Base-by-base conservation (phyloP, 2,888 invertebrate species). In the Nesidiocoris tenuis region DNA sequence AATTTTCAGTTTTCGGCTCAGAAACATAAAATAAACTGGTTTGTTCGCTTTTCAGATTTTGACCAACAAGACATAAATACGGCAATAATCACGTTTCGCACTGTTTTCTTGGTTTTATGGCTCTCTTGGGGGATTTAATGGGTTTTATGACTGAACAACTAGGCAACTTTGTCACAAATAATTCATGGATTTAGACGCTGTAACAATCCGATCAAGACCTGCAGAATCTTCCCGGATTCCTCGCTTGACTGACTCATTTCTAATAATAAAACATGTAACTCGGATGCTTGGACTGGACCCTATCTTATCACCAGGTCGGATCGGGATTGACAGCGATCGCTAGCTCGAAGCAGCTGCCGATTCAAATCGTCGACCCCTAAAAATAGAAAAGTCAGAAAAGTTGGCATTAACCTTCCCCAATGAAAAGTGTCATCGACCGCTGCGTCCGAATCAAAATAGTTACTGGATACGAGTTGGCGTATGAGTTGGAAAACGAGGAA, bases 341-440 rank as follows among this genome's bases (percentile, higher is more conserved):
- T 24, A 39, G 19, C n/a, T n/a, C 59, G 70, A 61, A n/a, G 63
- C 63, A 61, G 63, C 23, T 18, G 39, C 72, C 25, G 39, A 72
- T 72, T 72, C 61, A 72, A 72, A 39, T 39, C 39, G 55, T 39
- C 61, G 61, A 17, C 12, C 18, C 17, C 61, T 72, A 72, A 39
- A 72, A 72, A 72, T 72, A 72, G 72, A 61, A 23, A 22, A 39
- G 61, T 72, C 17, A 61, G 39, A 72, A 39, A 54, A 21, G 61
- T 54, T 72, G 63, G 72, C 72, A 61, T 72, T 61, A 72, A 72
- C 72, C 72, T 72, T 72, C 72, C 72, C 63, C 72, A 61, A 70
- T 61, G 67, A 70, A 54, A 59, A 61, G 72, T 72, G 72, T 72
- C 72, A 72, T 63, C 72, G 72, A 63, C 72, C 61, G 72, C 70